These are phyloP conservation scores for Jordanella pulchra DNA, from an alignment of 2,797 vertebrate species.

Conservation along the genomic window DNA sequence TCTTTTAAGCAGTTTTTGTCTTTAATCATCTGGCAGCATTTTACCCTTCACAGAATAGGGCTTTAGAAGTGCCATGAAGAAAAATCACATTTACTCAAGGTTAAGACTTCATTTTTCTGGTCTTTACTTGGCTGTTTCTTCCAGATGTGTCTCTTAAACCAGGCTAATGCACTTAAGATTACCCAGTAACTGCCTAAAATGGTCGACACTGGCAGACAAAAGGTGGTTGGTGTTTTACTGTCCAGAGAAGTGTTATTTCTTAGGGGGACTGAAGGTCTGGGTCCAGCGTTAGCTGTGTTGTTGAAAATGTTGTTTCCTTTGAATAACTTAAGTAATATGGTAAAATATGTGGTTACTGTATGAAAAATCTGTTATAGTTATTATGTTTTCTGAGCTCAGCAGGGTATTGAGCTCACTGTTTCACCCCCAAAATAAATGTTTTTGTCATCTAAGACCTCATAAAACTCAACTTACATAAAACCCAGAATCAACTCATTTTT, in stretches of 20 bases:
- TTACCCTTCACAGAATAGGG: not conserved
- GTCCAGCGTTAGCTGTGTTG: conserved; percentile 3
- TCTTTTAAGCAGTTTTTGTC: not conserved
- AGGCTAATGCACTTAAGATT: conserved; percentile 38
- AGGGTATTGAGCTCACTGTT: not conserved
- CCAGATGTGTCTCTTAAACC: conserved; percentile 19
- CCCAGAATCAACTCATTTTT: not conserved
- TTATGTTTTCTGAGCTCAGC: not conserved
- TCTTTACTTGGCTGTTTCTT: conserved; percentile 28
- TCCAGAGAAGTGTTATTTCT: conserved; percentile 21
- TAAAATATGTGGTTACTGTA: not conserved
- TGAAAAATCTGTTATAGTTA: not conserved
- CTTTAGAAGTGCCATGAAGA: not conserved
- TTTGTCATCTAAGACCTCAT: not conserved
- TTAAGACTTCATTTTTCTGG: conserved; percentile 9
- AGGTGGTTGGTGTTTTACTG: conserved; percentile 28
- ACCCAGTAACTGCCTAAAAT: conserved; percentile 46
- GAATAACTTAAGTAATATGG: not conserved
- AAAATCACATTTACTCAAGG: conserved; percentile 15
- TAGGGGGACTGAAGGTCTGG: conserved; percentile 7
- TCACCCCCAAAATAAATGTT: not conserved
- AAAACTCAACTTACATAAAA: not conserved
- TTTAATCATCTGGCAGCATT: not conserved
- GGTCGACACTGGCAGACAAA: conserved; percentile 30
- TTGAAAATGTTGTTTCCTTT: conserved; percentile 19